These are phyloP conservation scores for Buathra laborator DNA, from an alignment of 2,888 invertebrate species.

Conservation along the genomic window DNA sequence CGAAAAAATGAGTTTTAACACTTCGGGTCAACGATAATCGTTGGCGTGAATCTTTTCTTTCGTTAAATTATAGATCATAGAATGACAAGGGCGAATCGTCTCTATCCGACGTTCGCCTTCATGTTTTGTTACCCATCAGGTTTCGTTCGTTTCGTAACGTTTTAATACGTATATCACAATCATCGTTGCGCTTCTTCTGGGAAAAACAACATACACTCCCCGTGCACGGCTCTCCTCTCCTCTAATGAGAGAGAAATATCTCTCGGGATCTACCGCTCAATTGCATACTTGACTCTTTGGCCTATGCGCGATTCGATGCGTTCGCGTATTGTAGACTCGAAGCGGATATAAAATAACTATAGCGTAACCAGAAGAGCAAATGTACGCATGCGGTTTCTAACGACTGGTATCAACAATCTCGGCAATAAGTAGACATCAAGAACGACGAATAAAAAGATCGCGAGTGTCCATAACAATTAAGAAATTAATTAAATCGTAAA, in stretches of 20 bases:
- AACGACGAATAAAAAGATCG: not conserved
- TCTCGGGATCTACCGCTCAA: conserved; percentile 67
- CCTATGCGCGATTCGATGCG: conserved; percentile 62
- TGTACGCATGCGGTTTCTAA: not conserved
- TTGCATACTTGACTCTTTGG: conserved; percentile 76
- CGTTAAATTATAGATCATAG: not conserved
- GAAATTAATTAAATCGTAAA: not conserved
- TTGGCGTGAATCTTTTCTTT: conserved; percentile 11
- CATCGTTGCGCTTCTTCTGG: conserved; percentile 14
- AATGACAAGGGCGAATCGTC: conserved; percentile 13
- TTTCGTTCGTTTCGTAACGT: conserved; percentile 60
- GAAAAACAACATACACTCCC: conserved; percentile 33
- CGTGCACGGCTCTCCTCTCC: not conserved
- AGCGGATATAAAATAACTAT: conserved; percentile 60
- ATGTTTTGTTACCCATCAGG: not conserved
- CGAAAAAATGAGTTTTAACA: not conserved
- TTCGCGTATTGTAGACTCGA: conserved; percentile 48
- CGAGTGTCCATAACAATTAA: not conserved
- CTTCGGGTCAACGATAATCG: conserved; percentile 12
- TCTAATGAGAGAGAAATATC: not conserved
- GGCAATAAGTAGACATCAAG: not conserved
- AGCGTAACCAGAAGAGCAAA: conserved; percentile 29
- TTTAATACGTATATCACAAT: conserved; percentile 28
- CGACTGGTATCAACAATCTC: conserved; percentile 14
- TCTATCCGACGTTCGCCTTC: not conserved